Conservation (phyloP, 2,113 vertebrate genomes). For the Cisticola juncidis region DNA sequence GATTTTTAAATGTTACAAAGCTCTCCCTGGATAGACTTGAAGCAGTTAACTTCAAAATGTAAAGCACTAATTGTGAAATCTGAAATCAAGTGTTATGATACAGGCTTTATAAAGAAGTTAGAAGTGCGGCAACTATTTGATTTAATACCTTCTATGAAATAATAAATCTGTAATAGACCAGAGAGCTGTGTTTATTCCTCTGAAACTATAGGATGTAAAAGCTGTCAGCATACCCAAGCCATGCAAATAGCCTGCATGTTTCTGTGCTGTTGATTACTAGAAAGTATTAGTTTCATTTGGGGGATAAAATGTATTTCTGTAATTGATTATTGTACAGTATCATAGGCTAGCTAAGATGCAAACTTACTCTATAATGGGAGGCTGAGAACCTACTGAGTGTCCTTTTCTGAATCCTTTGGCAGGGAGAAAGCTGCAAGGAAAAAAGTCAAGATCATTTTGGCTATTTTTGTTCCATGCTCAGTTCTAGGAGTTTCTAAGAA, state of each 20-base stretch:
- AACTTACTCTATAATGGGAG: background rate
- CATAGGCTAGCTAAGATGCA: background rate
- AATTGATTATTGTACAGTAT: background rate
- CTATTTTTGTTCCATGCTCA: background rate
- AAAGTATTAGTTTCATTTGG: background rate
- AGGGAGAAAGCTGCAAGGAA: background rate
- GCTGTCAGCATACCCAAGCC: background rate
- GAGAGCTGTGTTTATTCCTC: background rate
- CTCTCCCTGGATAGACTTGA: background rate
- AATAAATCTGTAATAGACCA: background rate
- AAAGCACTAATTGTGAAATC: background rate
- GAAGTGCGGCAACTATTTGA: background rate
- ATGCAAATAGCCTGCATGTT: background rate
- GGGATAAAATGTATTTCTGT: background rate
- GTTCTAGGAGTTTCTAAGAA: slow-evolving; percentile 22
- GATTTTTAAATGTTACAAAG: background rate
- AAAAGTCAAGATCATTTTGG: background rate
- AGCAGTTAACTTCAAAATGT: background rate
- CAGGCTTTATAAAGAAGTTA: background rate
- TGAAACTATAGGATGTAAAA: background rate
- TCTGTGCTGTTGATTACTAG: background rate
- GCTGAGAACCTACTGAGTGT: background rate
- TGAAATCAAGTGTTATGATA: background rate
- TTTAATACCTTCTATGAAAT: background rate
- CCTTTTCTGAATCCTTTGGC: background rate